These are phyloP conservation scores for Cheilosia urbana DNA, from an alignment of 2,888 invertebrate species.

Conservation along the genomic window DNA sequence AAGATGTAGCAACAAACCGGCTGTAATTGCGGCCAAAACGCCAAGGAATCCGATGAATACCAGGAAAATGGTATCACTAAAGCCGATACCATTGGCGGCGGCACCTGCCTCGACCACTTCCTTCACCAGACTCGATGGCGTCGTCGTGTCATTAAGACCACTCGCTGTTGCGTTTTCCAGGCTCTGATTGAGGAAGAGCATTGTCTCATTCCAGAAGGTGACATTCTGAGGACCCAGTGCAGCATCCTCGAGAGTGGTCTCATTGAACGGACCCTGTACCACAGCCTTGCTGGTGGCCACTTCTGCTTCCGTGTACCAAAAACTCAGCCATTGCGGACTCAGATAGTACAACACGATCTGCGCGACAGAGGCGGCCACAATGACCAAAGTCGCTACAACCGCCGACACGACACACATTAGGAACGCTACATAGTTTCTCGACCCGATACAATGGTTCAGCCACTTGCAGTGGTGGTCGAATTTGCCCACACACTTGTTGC, in stretches of 20 bases:
- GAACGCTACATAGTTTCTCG: slow-evolving; percentile 94
- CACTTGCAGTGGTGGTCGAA: slow-evolving; percentile 99
- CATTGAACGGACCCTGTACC: slow-evolving; percentile 58
- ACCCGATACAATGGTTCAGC: slow-evolving; percentile 98
- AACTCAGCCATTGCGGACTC: slow-evolving; percentile 85
- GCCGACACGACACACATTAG: slow-evolving; percentile 92
- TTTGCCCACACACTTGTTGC: slow-evolving; percentile 97
- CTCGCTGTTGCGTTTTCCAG: slow-evolving; percentile 55
- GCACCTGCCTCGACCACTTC: slow-evolving; percentile 59
- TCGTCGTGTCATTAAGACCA: slow-evolving; percentile 43
- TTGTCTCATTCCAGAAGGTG: slow-evolving; percentile 56
- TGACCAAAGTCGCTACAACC: slow-evolving; percentile 88
- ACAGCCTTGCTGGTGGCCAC: slow-evolving; percentile 77
- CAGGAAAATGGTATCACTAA: slow-evolving; percentile 86
- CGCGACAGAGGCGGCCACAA: slow-evolving; percentile 88
- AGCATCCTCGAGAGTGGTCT: slow-evolving; percentile 54
- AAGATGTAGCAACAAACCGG: slow-evolving; percentile 91
- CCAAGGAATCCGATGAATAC: slow-evolving; percentile 87
- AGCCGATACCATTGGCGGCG: slow-evolving; percentile 80
- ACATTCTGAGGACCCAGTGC: slow-evolving; percentile 38
- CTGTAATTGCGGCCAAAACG: slow-evolving; percentile 89
- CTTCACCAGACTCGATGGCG: slow-evolving; percentile 38
- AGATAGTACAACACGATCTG: slow-evolving; percentile 88
- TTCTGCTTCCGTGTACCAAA: slow-evolving; percentile 80
- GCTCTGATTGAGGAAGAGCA: slow-evolving; percentile 50